Conservation (phyloP, 2,797 vertebrate genomes). For the Sebastes taczanowskii region DNA sequence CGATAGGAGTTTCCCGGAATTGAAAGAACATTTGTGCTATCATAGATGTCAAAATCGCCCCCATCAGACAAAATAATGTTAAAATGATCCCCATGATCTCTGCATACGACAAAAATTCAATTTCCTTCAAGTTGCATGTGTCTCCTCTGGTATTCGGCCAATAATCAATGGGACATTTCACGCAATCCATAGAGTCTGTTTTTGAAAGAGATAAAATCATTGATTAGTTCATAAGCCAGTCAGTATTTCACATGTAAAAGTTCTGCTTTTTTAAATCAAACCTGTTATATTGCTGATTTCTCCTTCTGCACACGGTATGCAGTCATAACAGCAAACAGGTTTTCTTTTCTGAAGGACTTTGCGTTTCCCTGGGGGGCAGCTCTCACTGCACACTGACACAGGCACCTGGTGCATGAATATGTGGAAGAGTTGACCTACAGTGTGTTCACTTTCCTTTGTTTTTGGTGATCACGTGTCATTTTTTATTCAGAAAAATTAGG, state of each 20-base stretch:
- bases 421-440: background rate
- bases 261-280: constrained; percentile 1
- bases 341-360: constrained; percentile 70
- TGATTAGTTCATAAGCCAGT: background rate
- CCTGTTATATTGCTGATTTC: constrained; percentile 70
- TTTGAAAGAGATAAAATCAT: constrained; percentile 36
- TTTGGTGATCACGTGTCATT: background rate
- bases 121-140: constrained; percentile 56
- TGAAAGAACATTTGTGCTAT: constrained; percentile 57
- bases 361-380: constrained; percentile 67
- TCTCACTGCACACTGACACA: constrained; percentile 74
- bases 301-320: constrained; percentile 65
- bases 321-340: constrained; percentile 73
- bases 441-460: background rate
- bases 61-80: constrained; percentile 47
- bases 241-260: background rate
- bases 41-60: constrained; percentile 45
- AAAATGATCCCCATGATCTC: constrained; percentile 63
- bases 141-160: constrained; percentile 62
- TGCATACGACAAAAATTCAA: constrained; percentile 60
- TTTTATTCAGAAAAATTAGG: background rate
- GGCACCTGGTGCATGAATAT: constrained; percentile 56
- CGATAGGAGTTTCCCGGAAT: constrained; percentile 53
- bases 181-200: constrained; percentile 64
- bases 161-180: constrained; percentile 58